A percentile compares a stretch with the other conserved stretches of the same genome.
These are phyloP conservation scores for Melanotaenia parkinsoni DNA, from an alignment of 2,797 vertebrate species.

Conservation along the genomic window DNA sequence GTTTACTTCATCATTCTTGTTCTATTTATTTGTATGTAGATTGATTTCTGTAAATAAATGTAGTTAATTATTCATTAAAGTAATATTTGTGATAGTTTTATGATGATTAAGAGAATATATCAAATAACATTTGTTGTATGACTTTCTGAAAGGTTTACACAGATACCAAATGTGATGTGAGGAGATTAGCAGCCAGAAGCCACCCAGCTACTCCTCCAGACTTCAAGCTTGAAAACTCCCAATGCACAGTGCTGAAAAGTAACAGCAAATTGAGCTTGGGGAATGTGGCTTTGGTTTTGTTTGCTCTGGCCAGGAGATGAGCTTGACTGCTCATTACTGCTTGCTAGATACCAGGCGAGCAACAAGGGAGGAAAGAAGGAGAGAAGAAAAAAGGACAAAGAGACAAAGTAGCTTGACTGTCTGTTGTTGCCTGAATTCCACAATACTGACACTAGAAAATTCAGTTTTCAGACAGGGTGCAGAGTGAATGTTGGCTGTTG, in stretches of 20 bases:
- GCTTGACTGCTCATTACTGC: slow-evolving; percentile 85
- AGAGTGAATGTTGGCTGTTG: background rate
- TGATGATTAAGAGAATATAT: background rate
- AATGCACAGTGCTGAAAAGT: slow-evolving; percentile 85
- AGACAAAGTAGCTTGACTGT: slow-evolving; percentile 47
- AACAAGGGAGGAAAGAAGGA: slow-evolving; percentile 55
- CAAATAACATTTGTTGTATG: background rate
- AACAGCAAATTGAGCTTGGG: slow-evolving; percentile 89
- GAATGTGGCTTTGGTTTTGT: slow-evolving; percentile 87
- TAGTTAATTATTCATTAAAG: background rate
- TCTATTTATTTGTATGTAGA: background rate
- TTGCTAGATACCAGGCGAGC: slow-evolving; percentile 76
- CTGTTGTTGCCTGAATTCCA: slow-evolving; percentile 43
- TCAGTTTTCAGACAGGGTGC: background rate
- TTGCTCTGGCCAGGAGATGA: slow-evolving; percentile 88
- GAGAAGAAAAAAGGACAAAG: slow-evolving; percentile 15
- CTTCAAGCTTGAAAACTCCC: slow-evolving; percentile 80
- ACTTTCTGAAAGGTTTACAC: slow-evolving; percentile 14
- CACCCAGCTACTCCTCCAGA: slow-evolving; percentile 77
- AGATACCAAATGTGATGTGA: slow-evolving; percentile 44
- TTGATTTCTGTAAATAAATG: background rate
- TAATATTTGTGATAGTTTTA: background rate
- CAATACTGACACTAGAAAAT: slow-evolving; percentile 17
- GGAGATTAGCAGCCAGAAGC: slow-evolving; percentile 74
- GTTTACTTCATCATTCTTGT: background rate